A percentile compares a stretch with the other conserved stretches of the same genome.
Conservation (phyloP, 2,113 vertebrate genomes). For the Tauraco erythrolophus region DNA sequence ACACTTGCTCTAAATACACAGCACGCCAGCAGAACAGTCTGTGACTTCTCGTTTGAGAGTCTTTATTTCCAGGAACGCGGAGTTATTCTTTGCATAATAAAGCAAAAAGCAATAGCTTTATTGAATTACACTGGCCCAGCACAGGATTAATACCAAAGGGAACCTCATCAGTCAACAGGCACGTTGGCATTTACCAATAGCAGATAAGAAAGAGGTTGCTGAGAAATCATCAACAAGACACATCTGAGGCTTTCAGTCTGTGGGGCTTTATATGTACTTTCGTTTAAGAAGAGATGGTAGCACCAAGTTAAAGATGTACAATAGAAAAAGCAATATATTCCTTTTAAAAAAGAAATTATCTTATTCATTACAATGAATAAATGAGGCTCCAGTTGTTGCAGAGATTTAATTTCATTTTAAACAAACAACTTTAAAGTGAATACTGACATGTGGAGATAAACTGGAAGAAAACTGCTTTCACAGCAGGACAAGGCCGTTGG, state of each 20-base stretch:
- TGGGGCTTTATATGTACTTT: neutral
- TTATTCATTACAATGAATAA: neutral
- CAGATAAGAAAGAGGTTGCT: neutral
- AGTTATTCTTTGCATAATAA: neutral
- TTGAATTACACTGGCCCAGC: neutral
- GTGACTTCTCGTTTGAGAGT: neutral
- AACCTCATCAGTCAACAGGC: neutral
- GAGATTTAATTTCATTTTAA: neutral
- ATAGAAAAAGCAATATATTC: neutral
- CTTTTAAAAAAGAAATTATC: neutral
- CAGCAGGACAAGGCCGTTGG: neutral
- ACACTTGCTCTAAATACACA: neutral
- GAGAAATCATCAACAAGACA: neutral
- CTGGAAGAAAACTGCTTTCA: neutral
- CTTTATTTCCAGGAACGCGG: neutral
- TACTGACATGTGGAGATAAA: neutral
- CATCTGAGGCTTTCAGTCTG: neutral
- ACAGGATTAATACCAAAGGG: neutral
- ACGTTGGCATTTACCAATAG: accelerated
- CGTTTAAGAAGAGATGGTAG: neutral
- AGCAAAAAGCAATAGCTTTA: neutral
- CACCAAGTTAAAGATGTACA: neutral
- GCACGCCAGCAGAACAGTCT: neutral
- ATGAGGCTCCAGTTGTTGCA: neutral
- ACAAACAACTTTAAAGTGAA: neutral